Percentiles rank a stretch among this genome's conserved stretches.
phyloP scores from a whole-genome alignment of 2,888 invertebrate species.

The Xestia c-nigrum region DNA sequence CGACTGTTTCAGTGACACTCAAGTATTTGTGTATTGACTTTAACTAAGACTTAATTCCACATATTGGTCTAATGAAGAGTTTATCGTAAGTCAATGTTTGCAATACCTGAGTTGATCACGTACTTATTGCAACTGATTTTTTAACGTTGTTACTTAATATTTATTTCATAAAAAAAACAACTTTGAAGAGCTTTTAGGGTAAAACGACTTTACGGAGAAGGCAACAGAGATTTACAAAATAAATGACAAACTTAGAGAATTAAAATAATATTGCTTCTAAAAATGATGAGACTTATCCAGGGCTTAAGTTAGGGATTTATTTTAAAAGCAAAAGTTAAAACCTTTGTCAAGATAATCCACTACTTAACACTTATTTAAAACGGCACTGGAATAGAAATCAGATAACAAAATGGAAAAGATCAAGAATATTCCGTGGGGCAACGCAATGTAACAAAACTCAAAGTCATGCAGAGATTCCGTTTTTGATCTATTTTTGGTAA shows the following conservation, averaged over 20 bases:
- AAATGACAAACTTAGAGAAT: not conserved
- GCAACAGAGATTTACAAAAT: not conserved
- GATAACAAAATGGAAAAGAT: slow-evolving; percentile 14
- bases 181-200: not conserved
- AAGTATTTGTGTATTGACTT: slow-evolving; percentile 59
- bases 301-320: slow-evolving; percentile 1
- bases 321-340: slow-evolving; percentile 30
- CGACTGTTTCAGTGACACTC: slow-evolving; percentile 69
- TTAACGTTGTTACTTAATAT: not conserved
- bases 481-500: slow-evolving; percentile 42
- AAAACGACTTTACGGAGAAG: not conserved
- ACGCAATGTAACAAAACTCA: slow-evolving; percentile 15
- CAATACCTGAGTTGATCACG: not conserved
- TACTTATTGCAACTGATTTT: not conserved
- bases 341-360: slow-evolving; percentile 10
- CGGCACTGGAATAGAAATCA: slow-evolving; percentile 12
- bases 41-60: slow-evolving; percentile 35
- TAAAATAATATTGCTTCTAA: not conserved
- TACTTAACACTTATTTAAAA: slow-evolving; percentile 10
- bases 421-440: not conserved
- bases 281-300: slow-evolving; percentile 1
- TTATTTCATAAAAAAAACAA: not conserved
- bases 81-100: slow-evolving; percentile 8
- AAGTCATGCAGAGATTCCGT: slow-evolving; percentile 35
- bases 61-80: slow-evolving; percentile 13